Percentiles rank a stretch among this genome's conserved stretches.
These are phyloP conservation scores for Philypnodon macrostomus DNA, from an alignment of 2,797 vertebrate genomes.

Conservation along the genomic window DNA sequence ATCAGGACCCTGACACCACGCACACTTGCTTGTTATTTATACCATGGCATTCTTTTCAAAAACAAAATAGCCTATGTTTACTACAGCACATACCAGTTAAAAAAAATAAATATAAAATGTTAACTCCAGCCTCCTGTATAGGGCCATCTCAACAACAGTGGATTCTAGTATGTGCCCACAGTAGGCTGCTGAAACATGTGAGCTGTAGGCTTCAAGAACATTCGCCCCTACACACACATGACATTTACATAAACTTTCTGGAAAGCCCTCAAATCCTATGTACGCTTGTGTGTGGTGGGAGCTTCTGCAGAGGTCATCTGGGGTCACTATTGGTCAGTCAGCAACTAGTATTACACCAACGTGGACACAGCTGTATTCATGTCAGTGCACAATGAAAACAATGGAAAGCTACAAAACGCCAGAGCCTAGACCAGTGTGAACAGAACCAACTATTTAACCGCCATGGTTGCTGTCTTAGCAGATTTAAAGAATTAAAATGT, in stretches of 20 bases:
- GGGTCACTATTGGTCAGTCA: slow-evolving; percentile 35
- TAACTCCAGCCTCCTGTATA: slow-evolving; percentile 4
- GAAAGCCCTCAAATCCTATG: slow-evolving; percentile 47
- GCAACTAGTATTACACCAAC: slow-evolving; percentile 18
- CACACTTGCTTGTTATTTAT: no score
- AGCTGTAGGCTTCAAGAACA: slow-evolving; percentile 44
- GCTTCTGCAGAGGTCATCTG: slow-evolving; percentile 24
- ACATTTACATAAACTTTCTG: slow-evolving; percentile 27
- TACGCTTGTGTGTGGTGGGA: slow-evolving; percentile 17
- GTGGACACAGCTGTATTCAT: slow-evolving; percentile 23
- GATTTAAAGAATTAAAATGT: slow-evolving; percentile 2
- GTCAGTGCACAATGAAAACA: slow-evolving; percentile 37
- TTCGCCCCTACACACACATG: slow-evolving; percentile 27
- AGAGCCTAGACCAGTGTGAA: neutral
- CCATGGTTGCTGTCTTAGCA: neutral
- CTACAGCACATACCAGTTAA: no score
- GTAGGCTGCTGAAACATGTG: slow-evolving; percentile 31
- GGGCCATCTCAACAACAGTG: slow-evolving; percentile 7
- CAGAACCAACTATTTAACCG: neutral
- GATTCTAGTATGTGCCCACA: slow-evolving; percentile 18
- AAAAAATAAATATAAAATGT: neutral
- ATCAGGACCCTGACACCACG: no score
- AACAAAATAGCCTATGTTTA: no score
- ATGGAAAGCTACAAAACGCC: slow-evolving; percentile 18
- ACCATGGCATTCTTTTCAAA: no score